A percentile compares a stretch with the other conserved stretches of the same genome.
Evolutionary conservation across 2,113 vertebrate species (phyloP).

Genomic region (Salvelinus sp.): DNA sequence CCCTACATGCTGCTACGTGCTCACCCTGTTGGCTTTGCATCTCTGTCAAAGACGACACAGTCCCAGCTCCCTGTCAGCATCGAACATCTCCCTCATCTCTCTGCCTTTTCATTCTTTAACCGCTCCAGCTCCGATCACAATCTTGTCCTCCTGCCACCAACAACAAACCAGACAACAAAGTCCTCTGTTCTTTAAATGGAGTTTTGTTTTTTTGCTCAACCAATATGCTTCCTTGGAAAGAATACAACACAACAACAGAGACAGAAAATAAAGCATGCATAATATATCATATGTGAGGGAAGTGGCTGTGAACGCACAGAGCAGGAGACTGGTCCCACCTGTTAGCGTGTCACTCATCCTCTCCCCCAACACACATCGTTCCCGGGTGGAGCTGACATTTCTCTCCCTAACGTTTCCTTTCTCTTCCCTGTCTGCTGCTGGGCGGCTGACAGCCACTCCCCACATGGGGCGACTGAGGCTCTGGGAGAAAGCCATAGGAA

Average conservation of each 20-base stretch:
- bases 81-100: conserved; percentile 59
- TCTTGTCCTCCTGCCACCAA: conserved; percentile 58
- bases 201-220: neutral
- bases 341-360: conserved; percentile 15
- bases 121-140: conserved; percentile 56
- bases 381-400: conserved; percentile 26
- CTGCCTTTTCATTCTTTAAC: conserved; percentile 63
- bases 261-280: conserved; percentile 39
- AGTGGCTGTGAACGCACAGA: conserved; percentile 34
- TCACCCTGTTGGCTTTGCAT: conserved; percentile 58
- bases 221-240: neutral
- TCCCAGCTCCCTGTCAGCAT: conserved; percentile 62
- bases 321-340: conserved; percentile 1
- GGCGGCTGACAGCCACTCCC: conserved; percentile 35
- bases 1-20: conserved; percentile 30
- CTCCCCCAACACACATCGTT: neutral
- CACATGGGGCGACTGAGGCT: conserved; percentile 31
- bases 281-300: conserved; percentile 22
- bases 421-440: conserved; percentile 13
- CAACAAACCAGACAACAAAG: conserved; percentile 55
- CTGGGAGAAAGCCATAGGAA: conserved; percentile 29
- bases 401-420: conserved; percentile 15
- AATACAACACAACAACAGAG: conserved; percentile 27
- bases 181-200: conserved; percentile 34
- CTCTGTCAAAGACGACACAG: conserved; percentile 55